Base-by-base conservation (phyloP, 2,113 vertebrate genomes). In the Dasyurus viverrinus region DNA sequence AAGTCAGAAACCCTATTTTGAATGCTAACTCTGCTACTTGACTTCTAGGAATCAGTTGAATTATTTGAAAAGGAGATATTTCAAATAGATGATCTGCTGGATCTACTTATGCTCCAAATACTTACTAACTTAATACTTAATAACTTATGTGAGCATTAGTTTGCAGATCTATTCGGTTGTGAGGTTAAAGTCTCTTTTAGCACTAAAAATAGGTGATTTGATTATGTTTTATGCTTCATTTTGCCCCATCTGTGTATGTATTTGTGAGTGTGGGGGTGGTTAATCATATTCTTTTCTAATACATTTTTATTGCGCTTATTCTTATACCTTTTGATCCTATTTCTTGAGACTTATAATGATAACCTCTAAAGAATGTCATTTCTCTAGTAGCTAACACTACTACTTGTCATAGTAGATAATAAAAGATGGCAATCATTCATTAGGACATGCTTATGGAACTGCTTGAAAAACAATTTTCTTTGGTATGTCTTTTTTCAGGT, bases 351-450 rank as follows among this genome's bases (percentile, higher is more conserved):
- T 54, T 3, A 91, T 89, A 36, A 68, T 93, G 47, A 55, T 95
- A 93, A 93, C 3, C 27, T 23, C n/a, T 91, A 16, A 95, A 93
- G 93, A 95, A 90, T 90, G 93, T 89, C 92, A 10, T 93, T 95
- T 76, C n/a, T 55, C 22, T 91, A 46, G 27, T 91, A 96, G 94
- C 91, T 92, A 94, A 25, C 42, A 95, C 89, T 90, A 90, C 91
- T 96, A 90, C 46, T 94, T 95, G 53, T 94, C 54, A 93, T 91
- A 92, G 22, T 47, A 94, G 47, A 5, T 90, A 97, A 94, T 68
- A 36, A 68, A 54, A 92, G 30, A 26, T 90, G 12, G 48, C 53
- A 52, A n/a, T 95, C 89, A 50, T 95, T 93, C 52, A 54, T 90
- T 94, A 1, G 89, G 53, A 55, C 95, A n/a, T 3, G 91, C 92